These are phyloP conservation scores for Boloria euphrosyne DNA, from an alignment of 2,888 invertebrate species.

Conservation along the genomic window DNA sequence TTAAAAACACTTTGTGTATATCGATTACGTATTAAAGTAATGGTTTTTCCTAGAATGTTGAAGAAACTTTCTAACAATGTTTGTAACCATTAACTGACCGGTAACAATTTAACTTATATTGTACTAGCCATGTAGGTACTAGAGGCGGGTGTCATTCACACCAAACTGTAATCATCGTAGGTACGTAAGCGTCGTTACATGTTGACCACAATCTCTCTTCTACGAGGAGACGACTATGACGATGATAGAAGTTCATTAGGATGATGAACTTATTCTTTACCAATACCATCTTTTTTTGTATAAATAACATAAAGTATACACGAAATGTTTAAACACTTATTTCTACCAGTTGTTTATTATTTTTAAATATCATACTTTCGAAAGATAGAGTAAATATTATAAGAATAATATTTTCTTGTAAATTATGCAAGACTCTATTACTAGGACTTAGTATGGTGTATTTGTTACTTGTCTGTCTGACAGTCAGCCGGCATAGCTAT, in stretches of 20 bases:
- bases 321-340: background rate
- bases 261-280: conserved; percentile 11
- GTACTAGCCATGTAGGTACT: conserved; percentile 22
- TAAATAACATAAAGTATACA: background rate
- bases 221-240: conserved; percentile 2
- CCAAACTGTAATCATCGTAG: conserved; percentile 31
- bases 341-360: too few species aligned
- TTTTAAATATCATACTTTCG: too few species aligned
- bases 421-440: background rate
- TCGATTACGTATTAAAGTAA: background rate
- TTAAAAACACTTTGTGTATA: background rate
- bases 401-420: background rate
- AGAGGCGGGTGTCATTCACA: conserved; percentile 36
- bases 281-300: conserved; percentile 9
- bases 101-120: conserved; percentile 35
- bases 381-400: background rate
- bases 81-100: conserved; percentile 29
- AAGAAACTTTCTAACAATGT: conserved; percentile 2
- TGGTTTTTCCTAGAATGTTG: background rate
- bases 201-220: conserved; percentile 9
- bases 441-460: conserved; percentile 1
- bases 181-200: conserved; percentile 25
- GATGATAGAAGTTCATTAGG: conserved; percentile 24
- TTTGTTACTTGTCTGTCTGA: conserved; percentile 44
- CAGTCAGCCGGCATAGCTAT: conserved; percentile 57